Conservation (phyloP, 2,797 vertebrate species). For the Sciurus vulgaris region DNA sequence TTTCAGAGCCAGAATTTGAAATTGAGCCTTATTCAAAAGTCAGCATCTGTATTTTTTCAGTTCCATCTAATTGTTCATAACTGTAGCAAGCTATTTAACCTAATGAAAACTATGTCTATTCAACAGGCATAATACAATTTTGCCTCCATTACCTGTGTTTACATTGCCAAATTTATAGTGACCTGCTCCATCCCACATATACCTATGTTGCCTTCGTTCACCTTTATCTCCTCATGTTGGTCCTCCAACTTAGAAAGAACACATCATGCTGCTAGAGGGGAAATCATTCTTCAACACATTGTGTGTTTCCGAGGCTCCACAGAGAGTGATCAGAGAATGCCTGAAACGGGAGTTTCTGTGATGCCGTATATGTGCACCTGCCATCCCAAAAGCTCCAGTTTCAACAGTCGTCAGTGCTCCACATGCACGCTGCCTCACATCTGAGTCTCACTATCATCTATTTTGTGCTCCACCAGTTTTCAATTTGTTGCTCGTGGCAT, state of each 20-base stretch:
- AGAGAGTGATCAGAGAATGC: neutral
- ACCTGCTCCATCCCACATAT: neutral
- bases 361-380: accelerated
- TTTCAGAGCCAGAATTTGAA: neutral
- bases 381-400: too few species aligned
- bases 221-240: neutral
- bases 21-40: slow-evolving; percentile 26
- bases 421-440: neutral
- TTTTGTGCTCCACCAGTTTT: slow-evolving; percentile 38
- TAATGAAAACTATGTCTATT: neutral
- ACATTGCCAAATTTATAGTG: neutral
- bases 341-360: neutral
- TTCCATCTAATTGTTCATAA: neutral
- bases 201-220: slow-evolving; percentile 2
- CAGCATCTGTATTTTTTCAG: neutral
- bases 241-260: neutral
- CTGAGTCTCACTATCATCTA: neutral
- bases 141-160: neutral
- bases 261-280: neutral
- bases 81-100: neutral
- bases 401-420: neutral
- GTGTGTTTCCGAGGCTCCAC: neutral
- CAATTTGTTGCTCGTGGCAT: neutral
- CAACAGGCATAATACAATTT: neutral
- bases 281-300: neutral